Evolutionary conservation across 2,797 vertebrate species (phyloP).

Genomic region (Paramormyrops hopkinsi): DNA sequence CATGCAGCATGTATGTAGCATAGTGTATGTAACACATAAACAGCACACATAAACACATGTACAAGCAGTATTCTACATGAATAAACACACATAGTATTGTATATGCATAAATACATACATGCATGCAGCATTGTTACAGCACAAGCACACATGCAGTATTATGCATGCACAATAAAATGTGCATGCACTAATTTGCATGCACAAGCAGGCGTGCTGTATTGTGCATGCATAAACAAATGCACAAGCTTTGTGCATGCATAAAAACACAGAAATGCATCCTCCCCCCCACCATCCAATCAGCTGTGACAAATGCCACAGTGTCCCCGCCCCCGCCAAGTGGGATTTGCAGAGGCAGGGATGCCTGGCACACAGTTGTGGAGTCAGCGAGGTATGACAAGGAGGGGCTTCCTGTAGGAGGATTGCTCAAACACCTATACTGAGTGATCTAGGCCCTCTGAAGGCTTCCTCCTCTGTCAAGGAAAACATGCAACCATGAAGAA

Average conservation of each 20-base stretch:
- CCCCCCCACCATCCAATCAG: not conserved
- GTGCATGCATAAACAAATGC: no score
- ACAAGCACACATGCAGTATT: not conserved
- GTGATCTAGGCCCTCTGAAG: constrained; percentile 44
- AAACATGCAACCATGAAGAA: constrained; percentile 32
- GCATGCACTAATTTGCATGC: no score
- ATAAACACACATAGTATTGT: not conserved
- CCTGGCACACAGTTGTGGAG: not conserved
- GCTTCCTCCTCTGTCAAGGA: constrained; percentile 39
- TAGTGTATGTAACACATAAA: not conserved
- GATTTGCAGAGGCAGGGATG: not conserved
- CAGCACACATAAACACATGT: not conserved
- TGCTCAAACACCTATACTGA: constrained; percentile 35
- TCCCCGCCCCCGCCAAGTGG: not conserved
- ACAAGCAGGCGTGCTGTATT: no score
- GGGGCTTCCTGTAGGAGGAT: constrained; percentile 42
- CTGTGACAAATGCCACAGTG: not conserved
- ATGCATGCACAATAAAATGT: no score
- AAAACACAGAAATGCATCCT: constrained; percentile 18
- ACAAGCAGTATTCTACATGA: not conserved
- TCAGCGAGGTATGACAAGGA: constrained; percentile 9
- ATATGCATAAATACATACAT: not conserved
- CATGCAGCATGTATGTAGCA: not conserved
- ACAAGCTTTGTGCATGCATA: not conserved
- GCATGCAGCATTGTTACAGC: not conserved